phyloP scores from a whole-genome alignment of 2,888 invertebrate genomes.

The Clunio marinus region DNA sequence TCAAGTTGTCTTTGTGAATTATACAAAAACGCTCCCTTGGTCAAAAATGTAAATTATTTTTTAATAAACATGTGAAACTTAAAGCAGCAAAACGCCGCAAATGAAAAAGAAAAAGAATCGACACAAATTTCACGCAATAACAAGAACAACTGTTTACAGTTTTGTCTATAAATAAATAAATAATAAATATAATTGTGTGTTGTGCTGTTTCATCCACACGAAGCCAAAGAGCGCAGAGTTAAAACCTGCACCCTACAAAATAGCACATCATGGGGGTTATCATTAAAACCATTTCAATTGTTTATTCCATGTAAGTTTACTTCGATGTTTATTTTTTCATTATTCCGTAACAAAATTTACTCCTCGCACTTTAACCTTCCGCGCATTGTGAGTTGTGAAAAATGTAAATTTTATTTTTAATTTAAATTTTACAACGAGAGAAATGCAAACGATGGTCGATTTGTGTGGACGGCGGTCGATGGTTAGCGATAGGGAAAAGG shows the following conservation, averaged over 20 bases:
- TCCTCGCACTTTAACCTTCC: no score
- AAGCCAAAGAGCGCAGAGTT: slow-evolving; percentile 6
- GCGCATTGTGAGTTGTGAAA: no score
- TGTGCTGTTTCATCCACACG: background rate
- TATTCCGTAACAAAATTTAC: background rate
- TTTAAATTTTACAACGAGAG: no score
- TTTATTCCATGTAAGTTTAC: slow-evolving; percentile 76
- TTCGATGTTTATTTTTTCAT: background rate
- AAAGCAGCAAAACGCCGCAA: background rate
- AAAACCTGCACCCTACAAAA: background rate
- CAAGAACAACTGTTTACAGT: background rate
- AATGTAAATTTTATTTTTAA: no score
- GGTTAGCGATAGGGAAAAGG: no score
- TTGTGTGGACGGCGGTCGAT: no score
- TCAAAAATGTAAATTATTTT: slow-evolving; percentile 10
- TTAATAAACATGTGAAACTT: no score
- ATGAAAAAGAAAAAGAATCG: background rate
- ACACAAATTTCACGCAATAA: background rate
- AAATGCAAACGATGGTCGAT: no score
- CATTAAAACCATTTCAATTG: slow-evolving; percentile 71
- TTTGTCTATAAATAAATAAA: background rate
- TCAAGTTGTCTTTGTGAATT: background rate
- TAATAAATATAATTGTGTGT: no score
- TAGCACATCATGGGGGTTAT: slow-evolving; percentile 63
- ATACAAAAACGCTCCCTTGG: background rate